phyloP scores from a whole-genome alignment of 1,140 invertebrate genomes.

The Musca vetustissima region DNA sequence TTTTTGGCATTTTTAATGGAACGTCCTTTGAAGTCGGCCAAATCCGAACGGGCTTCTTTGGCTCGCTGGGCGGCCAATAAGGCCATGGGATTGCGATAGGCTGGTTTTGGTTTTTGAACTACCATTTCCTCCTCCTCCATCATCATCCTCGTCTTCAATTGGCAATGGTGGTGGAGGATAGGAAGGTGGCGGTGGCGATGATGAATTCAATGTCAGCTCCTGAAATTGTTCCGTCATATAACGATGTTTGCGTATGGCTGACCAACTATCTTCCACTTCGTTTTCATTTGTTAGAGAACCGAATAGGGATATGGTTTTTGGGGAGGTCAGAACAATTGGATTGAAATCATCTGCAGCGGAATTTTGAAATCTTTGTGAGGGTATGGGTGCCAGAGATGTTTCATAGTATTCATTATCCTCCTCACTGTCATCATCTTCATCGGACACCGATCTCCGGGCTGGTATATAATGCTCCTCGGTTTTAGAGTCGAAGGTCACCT shows the following conservation, averaged over 20 bases:
- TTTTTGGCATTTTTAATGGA: neutral
- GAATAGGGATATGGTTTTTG: constrained; percentile 36
- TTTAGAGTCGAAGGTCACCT: constrained; percentile 47
- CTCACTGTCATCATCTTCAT: constrained; percentile 24
- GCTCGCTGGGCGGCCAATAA: constrained; percentile 6
- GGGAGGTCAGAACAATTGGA: neutral
- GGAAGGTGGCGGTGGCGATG: neutral
- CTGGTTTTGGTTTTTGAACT: constrained; percentile 8
- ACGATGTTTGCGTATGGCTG: constrained; percentile 43
- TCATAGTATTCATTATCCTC: constrained; percentile 29
- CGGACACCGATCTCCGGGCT: neutral
- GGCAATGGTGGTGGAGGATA: neutral
- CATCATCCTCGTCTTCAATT: neutral
- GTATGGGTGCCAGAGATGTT: neutral
- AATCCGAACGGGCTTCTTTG: neutral
- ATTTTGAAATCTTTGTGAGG: constrained; percentile 31
- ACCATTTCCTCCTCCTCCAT: neutral
- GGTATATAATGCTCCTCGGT: constrained; percentile 44
- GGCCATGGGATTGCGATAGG: constrained; percentile 25
- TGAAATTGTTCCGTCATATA: constrained; percentile 40
- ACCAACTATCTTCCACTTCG: constrained; percentile 29
- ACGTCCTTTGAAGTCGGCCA: constrained; percentile 6
- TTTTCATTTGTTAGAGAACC: constrained; percentile 35
- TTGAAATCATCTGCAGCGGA: neutral
- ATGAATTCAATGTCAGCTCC: neutral